Evolutionary conservation across 2,888 invertebrate genomes (phyloP), one percentile per base, ranked within the genome.

Genomic region (Lasioglossum villosulum): DNA sequence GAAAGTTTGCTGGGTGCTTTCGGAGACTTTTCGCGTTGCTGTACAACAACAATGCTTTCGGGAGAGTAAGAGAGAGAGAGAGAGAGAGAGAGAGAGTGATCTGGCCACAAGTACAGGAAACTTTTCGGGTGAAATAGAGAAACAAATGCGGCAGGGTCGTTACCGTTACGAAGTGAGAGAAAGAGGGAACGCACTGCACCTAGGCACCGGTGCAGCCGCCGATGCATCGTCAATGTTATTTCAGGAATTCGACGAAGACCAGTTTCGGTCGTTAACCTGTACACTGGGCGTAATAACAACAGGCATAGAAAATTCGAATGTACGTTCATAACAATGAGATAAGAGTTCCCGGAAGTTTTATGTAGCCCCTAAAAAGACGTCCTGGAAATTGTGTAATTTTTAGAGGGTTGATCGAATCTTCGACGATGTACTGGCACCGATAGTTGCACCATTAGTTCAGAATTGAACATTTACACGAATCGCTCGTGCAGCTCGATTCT

Each of bases 81-180:
- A 23, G 23, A 48, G 23, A 52, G 52, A 23, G 52, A 48, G 48
- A 48, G 48, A 48, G 48, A 52, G 23, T 6, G 48, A 52, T 23
- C 23, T 8, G 48, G 12, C 59, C 4, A 30, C 30, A 2, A 14
- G 16, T 5, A 30, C 27, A 16, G 30, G 16, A 63, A 63, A 63
- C 16, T 30, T 37, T 70, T 45, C 30, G 48, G 19, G 14, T 30
- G 34, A 48, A 30, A 71, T 30, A 73, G 12, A 37, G 45, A 6
- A 56, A 76, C 23, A 23, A 82, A 52, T 30, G 52, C 73, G 2
- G 6, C n/a, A 77, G 68, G 83, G 77, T 77, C 77, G 27, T 77
- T 48, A 30, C 37, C 42, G 83, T 77, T 82, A 83, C 27, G n/a
- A n/a, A n/a, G 10, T 30, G 27, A 10, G 10, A 56, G 10, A 56